A percentile compares a stretch with the other conserved stretches of the same genome.
Conservation (phyloP, 2,113 vertebrate species). For the Cyprinus carpio region DNA sequence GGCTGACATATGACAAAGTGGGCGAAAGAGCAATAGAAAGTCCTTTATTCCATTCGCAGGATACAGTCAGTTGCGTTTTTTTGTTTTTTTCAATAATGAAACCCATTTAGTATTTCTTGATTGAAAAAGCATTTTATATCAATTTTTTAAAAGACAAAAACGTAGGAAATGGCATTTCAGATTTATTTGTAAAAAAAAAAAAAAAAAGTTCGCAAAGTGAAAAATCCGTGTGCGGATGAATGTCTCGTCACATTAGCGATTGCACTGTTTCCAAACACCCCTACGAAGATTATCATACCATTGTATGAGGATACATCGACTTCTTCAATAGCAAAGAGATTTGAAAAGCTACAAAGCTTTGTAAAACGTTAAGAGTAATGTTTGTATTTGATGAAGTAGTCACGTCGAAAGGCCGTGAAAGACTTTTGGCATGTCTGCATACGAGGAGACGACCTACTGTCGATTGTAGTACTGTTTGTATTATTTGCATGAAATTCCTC, state of each 20-base stretch:
- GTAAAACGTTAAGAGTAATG: conserved; percentile 38
- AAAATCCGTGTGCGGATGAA: conserved; percentile 58
- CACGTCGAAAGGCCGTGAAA: conserved; percentile 31
- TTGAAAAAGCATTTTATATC: conserved; percentile 77
- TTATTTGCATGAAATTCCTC: conserved; percentile 58
- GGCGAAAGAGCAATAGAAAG: conserved; percentile 74
- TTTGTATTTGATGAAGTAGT: conserved; percentile 37
- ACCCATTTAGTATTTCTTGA: conserved; percentile 70
- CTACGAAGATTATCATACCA: neutral
- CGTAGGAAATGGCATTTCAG: conserved; percentile 65
- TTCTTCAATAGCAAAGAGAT: conserved; percentile 24
- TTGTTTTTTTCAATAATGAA: conserved; percentile 56
- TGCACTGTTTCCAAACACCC: conserved; percentile 42
- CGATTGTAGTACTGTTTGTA: conserved; percentile 45
- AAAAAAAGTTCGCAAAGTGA: conserved; percentile 38
- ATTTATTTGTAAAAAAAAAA: conserved; percentile 42
- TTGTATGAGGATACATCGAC: neutral
- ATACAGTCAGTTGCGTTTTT: conserved; percentile 61
- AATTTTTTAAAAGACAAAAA: conserved; percentile 69
- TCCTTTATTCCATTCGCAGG: conserved; percentile 68
- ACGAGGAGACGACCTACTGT: neutral
- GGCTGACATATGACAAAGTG: conserved; percentile 59
- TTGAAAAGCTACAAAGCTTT: conserved; percentile 28
- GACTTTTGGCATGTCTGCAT: conserved; percentile 18
- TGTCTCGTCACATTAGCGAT: conserved; percentile 48